Base-by-base conservation (phyloP, 2,888 invertebrate species). In the Sthenelais limicola region DNA sequence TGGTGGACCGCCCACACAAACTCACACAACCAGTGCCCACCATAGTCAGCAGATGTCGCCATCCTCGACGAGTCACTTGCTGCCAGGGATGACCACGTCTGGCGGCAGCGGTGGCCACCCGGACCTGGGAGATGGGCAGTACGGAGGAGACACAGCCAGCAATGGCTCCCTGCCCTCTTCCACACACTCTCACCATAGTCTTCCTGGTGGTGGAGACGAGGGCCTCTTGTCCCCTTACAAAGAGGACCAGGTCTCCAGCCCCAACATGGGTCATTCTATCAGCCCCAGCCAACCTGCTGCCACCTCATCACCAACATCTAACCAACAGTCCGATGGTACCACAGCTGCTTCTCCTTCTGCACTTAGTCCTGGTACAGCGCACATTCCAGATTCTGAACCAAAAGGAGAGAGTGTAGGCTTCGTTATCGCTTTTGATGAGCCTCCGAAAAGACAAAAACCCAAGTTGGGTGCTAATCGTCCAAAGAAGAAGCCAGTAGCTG, bases 401-500 rank as follows among this genome's bases (percentile, higher is more conserved):
- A 15, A 26, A 28, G 21, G 1, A 72, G 70, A 75, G 38, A 84
- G 83, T 54, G 82, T 84, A 75, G 89, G 89, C 18, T 97, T 97
- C 89, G 97, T 97, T 88, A 95, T 97, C 84, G 94, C 95, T 68
- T 96, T 97, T 86, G 96, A 96, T 86, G 94, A 94, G 73, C 92
- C 85, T 21, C 86, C 84, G 0, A 83, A 92, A 38, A 75, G 95
- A 83, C 94, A 95, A 21, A 96, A 96, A 21, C 89, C 96, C 68
- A 77, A 72, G 75, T 77, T 51, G 62, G 76, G n/a, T n/a, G n/a
- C 35, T 68, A 75, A 49, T 74, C 76, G 49, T 67, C 73, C 66
- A 75, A 73, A 62, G 73, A 79, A 73, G 73, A 76, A 47, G 51
- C 67, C n/a, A 4, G 51, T 21, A 33, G 68, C 12, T 12, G 68